Conservation (phyloP, 2,797 vertebrate genomes). For the Sebastes baramenuke region DNA sequence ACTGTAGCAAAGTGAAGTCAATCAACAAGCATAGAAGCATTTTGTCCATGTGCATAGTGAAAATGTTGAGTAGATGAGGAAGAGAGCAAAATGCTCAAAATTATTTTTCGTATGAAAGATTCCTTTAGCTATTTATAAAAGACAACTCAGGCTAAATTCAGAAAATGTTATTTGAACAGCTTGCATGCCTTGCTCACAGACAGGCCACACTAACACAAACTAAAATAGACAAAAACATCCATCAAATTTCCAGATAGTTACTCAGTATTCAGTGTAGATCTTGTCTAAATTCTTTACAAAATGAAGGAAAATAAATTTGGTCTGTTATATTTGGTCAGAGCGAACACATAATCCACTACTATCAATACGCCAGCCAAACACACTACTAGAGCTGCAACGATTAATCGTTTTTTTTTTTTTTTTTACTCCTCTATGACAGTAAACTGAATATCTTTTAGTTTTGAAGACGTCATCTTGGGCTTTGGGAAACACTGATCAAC, state of each 20-base stretch:
- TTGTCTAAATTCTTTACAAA: not conserved
- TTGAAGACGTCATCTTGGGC: too few species aligned
- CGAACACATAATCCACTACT: not conserved
- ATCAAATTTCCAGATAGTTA: not conserved
- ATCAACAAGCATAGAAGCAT: constrained; percentile 35
- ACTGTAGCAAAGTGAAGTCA: not conserved
- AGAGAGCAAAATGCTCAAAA: not conserved
- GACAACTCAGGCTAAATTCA: not conserved
- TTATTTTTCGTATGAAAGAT: not conserved
- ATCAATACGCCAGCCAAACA: not conserved
- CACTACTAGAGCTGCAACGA: too few species aligned
- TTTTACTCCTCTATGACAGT: too few species aligned
- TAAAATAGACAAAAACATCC: not conserved
- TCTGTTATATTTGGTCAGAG: not conserved
- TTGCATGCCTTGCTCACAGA: not conserved
- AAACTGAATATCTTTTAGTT: too few species aligned
- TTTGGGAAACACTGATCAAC: too few species aligned
- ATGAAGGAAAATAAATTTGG: not conserved
- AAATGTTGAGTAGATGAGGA: not conserved
- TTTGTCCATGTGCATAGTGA: not conserved
- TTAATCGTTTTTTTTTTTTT: too few species aligned
- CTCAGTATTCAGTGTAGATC: not conserved
- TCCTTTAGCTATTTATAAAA: not conserved
- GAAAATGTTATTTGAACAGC: not conserved
- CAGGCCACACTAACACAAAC: not conserved